phyloP scores from a whole-genome alignment of 30 jellyfish, hydroid and myxozoan genomes.

The Mastigias papua region DNA sequence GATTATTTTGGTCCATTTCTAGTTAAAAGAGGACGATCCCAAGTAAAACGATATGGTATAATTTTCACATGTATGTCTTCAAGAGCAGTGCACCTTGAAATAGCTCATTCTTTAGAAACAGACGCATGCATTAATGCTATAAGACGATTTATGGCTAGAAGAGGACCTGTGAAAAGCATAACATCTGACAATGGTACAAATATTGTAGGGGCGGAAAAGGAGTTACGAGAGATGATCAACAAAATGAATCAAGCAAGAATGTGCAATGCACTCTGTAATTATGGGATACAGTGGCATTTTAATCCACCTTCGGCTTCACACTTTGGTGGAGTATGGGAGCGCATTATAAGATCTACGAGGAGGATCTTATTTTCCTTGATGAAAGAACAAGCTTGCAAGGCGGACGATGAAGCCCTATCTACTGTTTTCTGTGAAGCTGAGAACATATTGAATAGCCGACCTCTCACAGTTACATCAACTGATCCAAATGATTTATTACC shows the following conservation, averaged over 20 bases:
- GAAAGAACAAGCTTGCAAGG: conserved; percentile 19
- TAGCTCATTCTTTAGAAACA: conserved; percentile 30
- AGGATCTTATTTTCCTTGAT: conserved; percentile 20
- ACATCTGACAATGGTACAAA: conserved; percentile 62
- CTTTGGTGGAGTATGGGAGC: conserved; percentile 76
- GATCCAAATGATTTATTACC: conserved; percentile 40
- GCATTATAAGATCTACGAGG: conserved; percentile 49
- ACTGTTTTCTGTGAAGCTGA: conserved; percentile 55
- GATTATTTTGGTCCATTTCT: conserved; percentile 63
- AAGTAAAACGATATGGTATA: conserved; percentile 61
- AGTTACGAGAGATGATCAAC: conserved; percentile 8
- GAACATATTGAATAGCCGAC: conserved; percentile 28
- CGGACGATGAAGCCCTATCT: conserved; percentile 40
- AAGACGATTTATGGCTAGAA: conserved; percentile 33
- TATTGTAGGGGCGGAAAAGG: conserved; percentile 58
- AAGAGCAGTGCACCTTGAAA: conserved; percentile 63
- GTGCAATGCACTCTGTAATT: neutral
- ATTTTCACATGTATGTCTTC: conserved; percentile 59
- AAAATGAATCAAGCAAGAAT: conserved; percentile 25
- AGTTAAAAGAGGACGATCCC: conserved; percentile 49
- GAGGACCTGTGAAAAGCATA: conserved; percentile 56
- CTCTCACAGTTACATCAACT: conserved; percentile 26
- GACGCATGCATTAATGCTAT: conserved; percentile 20
- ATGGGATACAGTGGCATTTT: conserved; percentile 41
- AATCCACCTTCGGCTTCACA: conserved; percentile 70